These are phyloP conservation scores for Caenorhabditis panamensis DNA, from an alignment of 2,888 invertebrate genomes.

Conservation along the genomic window DNA sequence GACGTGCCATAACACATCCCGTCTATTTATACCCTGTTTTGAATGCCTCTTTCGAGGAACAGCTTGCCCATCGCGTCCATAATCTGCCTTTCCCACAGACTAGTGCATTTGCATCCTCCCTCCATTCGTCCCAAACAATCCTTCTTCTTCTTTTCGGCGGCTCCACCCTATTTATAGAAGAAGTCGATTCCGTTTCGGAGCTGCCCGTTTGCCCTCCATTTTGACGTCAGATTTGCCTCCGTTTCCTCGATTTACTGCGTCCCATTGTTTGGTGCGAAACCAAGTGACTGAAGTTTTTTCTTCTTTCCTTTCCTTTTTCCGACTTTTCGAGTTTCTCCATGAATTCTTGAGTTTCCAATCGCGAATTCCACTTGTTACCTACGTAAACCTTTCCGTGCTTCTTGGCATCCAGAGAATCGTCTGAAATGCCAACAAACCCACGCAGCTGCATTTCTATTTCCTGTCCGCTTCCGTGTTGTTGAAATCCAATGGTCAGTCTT, in stretches of 20 bases:
- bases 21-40: conserved; percentile 12
- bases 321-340: conserved; percentile 7
- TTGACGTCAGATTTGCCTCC: conserved; percentile 31
- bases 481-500: not conserved
- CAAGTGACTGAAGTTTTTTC: not conserved
- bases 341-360: conserved; percentile 18
- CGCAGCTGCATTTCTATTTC: not conserved
- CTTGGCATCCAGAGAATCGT: not conserved
- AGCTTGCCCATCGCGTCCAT: conserved; percentile 10
- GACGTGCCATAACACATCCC: not conserved
- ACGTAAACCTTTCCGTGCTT: not conserved
- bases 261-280: not conserved
- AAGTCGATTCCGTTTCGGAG: conserved; percentile 1
- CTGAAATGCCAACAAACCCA: not conserved
- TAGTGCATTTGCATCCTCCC: conserved; percentile 45
- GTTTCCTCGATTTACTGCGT: not conserved
- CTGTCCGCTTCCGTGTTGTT: not conserved
- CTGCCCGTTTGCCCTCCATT: not conserved
- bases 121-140: conserved; percentile 1
- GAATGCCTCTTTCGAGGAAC: conserved; percentile 28
- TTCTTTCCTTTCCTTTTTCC: not conserved
- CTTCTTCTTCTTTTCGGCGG: conserved; percentile 1
- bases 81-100: conserved; percentile 17
- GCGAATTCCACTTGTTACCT: not conserved
- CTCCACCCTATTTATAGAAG: conserved; percentile 36